Evolutionary conservation across 2,797 vertebrate species (phyloP), one percentile per base, ranked within the genome.

Genomic region (Muscicapa striata): DNA sequence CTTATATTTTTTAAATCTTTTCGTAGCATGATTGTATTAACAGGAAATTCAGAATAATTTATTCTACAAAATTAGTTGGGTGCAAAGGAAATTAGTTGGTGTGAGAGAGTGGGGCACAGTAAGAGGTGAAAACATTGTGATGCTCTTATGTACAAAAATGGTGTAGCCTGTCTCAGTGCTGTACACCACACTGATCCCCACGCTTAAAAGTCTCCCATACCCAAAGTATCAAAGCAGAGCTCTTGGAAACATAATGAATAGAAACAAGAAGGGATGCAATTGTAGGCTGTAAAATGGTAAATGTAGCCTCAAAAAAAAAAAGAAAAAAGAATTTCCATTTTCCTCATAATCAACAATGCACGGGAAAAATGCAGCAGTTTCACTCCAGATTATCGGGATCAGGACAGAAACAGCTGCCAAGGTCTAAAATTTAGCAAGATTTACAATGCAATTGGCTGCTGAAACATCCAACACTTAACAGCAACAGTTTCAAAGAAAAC

Each of bases 1-100:
- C 82, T 76, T 81, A 29, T 59, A 76, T 66, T 58, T 94, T 91
- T 69, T 11, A 94, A 92, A 81, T 69, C 68, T 77, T 87, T 81
- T 41, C 26, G 40, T 68, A 75, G 70, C 89, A 43, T 23, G 76
- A 64, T 38, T 62, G 80, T 41, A 73, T 84, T 80, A 89, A 68
- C 2, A 2, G 54, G 34, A 63, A 93, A 89, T 45, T 68, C 32
- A 30, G 78, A 87, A 69, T 40, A 70, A 90, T 75, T 69, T 78
- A 52, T 94, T 93, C 78, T 46, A 64, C 16, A 1, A 4, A 84
- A 86, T 91, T 57, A 88, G 76, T 4, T 79, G 73, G 66, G 64
- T 59, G 75, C 73, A 76, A 82, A 91, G 55, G 55, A 78, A 90
- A 88, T 2, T 7, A 82, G 51, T 30, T 52, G 59, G 61, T 84